A percentile compares a stretch with the other conserved stretches of the same genome.
Evolutionary conservation across 2,113 vertebrate species (phyloP).

Genomic region (Plecturocebus donacophilus): DNA sequence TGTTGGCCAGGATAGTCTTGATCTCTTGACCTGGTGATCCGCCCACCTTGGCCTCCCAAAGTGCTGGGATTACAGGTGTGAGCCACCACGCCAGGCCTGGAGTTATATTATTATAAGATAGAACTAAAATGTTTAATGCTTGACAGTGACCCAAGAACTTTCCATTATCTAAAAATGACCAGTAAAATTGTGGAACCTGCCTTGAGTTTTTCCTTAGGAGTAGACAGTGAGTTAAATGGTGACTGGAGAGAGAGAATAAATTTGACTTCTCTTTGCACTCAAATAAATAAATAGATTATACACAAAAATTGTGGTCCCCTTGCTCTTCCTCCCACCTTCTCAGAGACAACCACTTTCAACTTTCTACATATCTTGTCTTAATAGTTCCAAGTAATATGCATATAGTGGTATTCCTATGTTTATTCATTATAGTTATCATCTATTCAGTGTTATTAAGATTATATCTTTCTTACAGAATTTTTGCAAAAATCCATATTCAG

Average conservation of each 20-base stretch:
- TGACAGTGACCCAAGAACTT: background rate
- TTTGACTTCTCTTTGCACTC: background rate
- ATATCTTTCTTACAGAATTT: background rate
- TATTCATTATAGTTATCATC: background rate
- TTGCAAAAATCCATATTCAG: background rate
- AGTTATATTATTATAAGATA: background rate
- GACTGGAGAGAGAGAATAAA: background rate
- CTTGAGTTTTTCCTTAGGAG: background rate
- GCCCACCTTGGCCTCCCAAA: no score
- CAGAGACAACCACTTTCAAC: background rate
- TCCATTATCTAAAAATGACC: background rate
- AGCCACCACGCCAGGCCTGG: no score
- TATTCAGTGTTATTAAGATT: background rate
- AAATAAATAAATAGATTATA: background rate
- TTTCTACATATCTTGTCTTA: background rate
- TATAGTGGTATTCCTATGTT: background rate
- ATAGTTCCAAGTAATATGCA: background rate
- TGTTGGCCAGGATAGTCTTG: no score
- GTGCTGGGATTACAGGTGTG: no score
- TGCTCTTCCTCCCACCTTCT: background rate
- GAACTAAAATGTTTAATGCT: background rate
- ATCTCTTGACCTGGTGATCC: no score
- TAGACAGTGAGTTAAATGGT: background rate
- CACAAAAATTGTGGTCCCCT: background rate
- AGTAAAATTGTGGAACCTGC: background rate